Conservation (phyloP, 2,888 invertebrate genomes). For the Pachycephus smyrnensis region DNA sequence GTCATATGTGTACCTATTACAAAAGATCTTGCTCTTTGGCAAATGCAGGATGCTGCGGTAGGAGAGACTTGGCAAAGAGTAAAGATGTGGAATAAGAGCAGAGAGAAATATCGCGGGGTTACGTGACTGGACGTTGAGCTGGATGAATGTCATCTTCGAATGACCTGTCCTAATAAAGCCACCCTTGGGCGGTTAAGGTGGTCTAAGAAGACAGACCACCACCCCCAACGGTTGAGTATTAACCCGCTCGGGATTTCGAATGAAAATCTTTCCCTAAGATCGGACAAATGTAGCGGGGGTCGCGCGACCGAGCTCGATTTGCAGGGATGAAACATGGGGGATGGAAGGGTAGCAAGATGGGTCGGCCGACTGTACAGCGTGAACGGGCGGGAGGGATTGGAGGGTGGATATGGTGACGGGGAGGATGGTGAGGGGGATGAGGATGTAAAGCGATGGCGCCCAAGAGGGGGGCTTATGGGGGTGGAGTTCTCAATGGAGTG, state of each 20-base stretch:
- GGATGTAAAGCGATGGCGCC: conserved; percentile 15
- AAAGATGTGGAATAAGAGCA: neutral
- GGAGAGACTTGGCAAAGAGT: neutral
- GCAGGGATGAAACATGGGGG: conserved; percentile 18
- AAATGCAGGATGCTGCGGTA: neutral
- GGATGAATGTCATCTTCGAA: conserved; percentile 14
- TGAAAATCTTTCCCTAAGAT: conserved; percentile 42
- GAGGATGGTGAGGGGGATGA: conserved; percentile 26
- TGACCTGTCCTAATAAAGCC: conserved; percentile 6
- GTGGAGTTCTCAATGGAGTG: conserved; percentile 57
- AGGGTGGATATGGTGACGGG: conserved; percentile 27
- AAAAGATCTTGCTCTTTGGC: neutral
- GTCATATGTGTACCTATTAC: neutral
- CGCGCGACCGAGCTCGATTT: conserved; percentile 36
- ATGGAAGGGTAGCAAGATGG: conserved; percentile 31
- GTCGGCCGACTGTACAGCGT: conserved; percentile 17
- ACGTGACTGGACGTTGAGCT: conserved; percentile 1
- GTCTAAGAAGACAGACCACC: neutral
- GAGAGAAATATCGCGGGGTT: neutral
- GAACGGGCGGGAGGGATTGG: conserved; percentile 28
- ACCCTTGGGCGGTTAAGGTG: neutral
- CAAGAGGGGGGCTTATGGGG: conserved; percentile 34
- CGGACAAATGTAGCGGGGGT: conserved; percentile 50
- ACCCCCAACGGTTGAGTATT: neutral
- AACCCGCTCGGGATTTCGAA: conserved; percentile 10